Conservation (phyloP, 1,140 invertebrate genomes). For the Apis mellifera region DNA sequence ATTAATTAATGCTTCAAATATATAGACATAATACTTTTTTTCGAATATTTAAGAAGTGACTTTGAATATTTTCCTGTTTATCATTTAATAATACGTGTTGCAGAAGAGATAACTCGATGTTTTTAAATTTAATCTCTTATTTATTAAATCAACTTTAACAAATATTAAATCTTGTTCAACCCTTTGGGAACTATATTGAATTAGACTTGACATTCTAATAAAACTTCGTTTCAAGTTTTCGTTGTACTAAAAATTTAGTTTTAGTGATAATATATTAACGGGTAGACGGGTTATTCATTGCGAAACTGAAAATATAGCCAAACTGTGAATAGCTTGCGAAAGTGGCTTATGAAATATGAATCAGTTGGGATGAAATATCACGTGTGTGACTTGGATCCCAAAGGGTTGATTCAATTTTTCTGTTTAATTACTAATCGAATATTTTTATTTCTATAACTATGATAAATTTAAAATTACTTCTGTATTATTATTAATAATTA, state of each 20-base stretch:
- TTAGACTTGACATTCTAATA: too few species aligned
- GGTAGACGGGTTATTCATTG: not conserved
- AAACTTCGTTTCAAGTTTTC: too few species aligned
- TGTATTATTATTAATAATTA: too few species aligned
- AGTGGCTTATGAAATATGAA: not conserved
- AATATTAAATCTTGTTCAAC: not conserved
- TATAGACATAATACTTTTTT: not conserved
- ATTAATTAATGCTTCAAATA: not conserved
- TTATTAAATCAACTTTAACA: not conserved
- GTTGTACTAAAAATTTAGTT: too few species aligned
- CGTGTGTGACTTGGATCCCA: too few species aligned
- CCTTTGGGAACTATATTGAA: too few species aligned
- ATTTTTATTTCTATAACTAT: too few species aligned
- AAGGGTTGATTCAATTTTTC: too few species aligned
- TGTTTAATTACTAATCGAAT: too few species aligned
- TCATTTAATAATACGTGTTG: not conserved
- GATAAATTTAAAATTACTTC: too few species aligned
- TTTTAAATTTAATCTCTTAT: not conserved
- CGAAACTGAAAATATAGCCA: not conserved
- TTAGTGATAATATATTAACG: too few species aligned
- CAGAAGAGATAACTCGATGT: not conserved
- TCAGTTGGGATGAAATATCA: too few species aligned
- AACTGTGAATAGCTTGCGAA: not conserved
- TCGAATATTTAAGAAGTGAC: not conserved
- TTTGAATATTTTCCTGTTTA: not conserved